phyloP scores from a whole-genome alignment of 2,888 invertebrate genomes.

The Amiota minor region DNA sequence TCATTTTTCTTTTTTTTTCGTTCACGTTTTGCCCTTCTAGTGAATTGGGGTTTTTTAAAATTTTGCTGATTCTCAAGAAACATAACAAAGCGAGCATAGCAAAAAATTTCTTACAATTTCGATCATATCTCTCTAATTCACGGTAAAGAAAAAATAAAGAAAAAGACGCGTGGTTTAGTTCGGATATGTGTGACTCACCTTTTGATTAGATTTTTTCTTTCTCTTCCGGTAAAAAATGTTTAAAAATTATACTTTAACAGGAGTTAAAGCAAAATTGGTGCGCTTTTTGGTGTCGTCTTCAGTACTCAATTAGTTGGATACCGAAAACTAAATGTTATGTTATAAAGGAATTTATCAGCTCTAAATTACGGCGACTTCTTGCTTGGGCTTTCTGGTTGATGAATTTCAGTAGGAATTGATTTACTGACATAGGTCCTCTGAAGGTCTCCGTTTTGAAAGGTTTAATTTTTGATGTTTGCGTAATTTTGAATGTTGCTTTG shows the following conservation, averaged over 20 bases:
- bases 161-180: background rate
- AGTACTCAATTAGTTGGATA: conserved; percentile 35
- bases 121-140: no score
- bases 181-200: conserved; percentile 51
- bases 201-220: conserved; percentile 68
- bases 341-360: conserved; percentile 72
- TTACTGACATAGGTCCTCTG: conserved; percentile 73
- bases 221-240: conserved; percentile 69
- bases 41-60: conserved; percentile 33
- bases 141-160: background rate
- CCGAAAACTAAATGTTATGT: conserved; percentile 67
- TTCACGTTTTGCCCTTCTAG: conserved; percentile 51
- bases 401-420: conserved; percentile 68
- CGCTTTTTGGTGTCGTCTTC: conserved; percentile 37
- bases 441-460: conserved; percentile 70
- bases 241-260: conserved; percentile 58
- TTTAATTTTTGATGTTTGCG: conserved; percentile 61
- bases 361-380: conserved; percentile 67
- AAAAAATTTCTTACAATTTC: background rate
- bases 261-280: conserved; percentile 41
- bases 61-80: conserved; percentile 33
- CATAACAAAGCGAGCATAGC: background rate
- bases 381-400: conserved; percentile 69
- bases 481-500: conserved; percentile 62
- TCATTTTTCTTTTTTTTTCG: conserved; percentile 28